Percentiles rank a stretch among this genome's conserved stretches.
These are phyloP conservation scores for Megalops atlanticus DNA, from an alignment of 2,113 vertebrate species.

Conservation along the genomic window DNA sequence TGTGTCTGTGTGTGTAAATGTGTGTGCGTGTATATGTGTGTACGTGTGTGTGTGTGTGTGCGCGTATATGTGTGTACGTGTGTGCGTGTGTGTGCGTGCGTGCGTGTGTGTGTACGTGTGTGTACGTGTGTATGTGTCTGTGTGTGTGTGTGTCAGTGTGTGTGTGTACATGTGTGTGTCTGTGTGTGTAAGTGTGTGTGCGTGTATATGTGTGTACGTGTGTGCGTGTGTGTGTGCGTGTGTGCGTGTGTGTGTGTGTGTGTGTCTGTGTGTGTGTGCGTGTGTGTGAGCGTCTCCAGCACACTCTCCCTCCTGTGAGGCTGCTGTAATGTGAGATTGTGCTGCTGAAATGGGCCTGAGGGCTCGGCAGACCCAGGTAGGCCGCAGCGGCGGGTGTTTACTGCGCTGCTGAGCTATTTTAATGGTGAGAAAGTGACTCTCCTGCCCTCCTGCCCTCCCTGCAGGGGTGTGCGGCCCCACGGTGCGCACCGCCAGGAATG, in stretches of 20 bases:
- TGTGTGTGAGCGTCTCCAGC: neutral
- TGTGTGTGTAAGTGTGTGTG: neutral
- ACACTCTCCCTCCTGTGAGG: too few species aligned
- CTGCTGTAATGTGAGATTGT: too few species aligned
- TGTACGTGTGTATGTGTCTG: neutral
- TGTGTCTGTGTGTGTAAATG: neutral
- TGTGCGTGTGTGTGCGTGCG: neutral
- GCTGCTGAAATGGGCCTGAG: too few species aligned
- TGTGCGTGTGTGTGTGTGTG: neutral
- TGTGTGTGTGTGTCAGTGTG: neutral
- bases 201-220: neutral
- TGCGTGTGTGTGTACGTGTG: neutral
- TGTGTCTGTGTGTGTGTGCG: neutral
- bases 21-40: neutral
- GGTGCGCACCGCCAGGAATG: too few species aligned
- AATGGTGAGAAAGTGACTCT: too few species aligned
- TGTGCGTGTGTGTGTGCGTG: neutral
- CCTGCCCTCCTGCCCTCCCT: too few species aligned
- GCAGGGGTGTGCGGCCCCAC: too few species aligned
- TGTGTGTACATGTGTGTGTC: neutral
- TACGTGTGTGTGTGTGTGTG: neutral
- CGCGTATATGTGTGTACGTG: neutral
- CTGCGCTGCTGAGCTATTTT: too few species aligned
- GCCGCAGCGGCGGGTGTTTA: too few species aligned
- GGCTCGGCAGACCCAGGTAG: too few species aligned